A percentile compares a stretch with the other conserved stretches of the same genome.
Evolutionary conservation across 2,888 invertebrate species (phyloP).

Genomic region (Cheilosia vernalis): DNA sequence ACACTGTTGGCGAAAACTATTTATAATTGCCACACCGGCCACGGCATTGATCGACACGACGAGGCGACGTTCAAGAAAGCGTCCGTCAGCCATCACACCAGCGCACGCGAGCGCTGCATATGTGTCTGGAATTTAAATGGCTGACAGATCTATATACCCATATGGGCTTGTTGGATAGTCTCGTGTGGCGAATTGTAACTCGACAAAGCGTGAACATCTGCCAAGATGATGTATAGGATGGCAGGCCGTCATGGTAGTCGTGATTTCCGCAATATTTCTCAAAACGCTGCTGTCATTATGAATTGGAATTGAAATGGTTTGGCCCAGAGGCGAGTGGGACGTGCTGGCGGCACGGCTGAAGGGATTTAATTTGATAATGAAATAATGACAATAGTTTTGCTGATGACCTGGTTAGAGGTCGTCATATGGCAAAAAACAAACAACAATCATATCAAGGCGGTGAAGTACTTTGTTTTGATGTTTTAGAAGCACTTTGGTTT

Average conservation of each 20-base stretch:
- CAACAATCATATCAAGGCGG: constrained; percentile 3
- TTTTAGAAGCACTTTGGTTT: constrained; percentile 13
- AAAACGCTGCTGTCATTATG: constrained; percentile 7
- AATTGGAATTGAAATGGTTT: neutral
- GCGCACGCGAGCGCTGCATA: constrained; percentile 52
- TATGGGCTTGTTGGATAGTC: neutral
- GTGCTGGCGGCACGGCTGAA: neutral
- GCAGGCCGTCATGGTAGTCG: constrained; percentile 1
- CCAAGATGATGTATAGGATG: constrained; percentile 12
- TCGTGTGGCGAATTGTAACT: constrained; percentile 8
- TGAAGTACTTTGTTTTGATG: constrained; percentile 17
- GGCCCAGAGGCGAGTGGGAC: constrained; percentile 7
- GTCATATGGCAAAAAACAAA: neutral
- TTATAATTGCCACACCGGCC: constrained; percentile 38
- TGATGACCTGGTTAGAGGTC: constrained; percentile 57
- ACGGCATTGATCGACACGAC: neutral
- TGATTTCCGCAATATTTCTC: constrained; percentile 50
- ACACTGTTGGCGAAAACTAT: constrained; percentile 40
- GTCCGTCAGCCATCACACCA: constrained; percentile 2
- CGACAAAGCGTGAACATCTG: constrained; percentile 35
- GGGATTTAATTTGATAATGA: constrained; percentile 64
- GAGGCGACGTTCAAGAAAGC: constrained; percentile 16
- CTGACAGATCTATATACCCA: neutral
- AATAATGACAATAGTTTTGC: constrained; percentile 51
- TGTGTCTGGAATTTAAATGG: constrained; percentile 53